Base-by-base conservation (phyloP, 1,140 invertebrate genomes). In the Drosophila ambigua region DNA sequence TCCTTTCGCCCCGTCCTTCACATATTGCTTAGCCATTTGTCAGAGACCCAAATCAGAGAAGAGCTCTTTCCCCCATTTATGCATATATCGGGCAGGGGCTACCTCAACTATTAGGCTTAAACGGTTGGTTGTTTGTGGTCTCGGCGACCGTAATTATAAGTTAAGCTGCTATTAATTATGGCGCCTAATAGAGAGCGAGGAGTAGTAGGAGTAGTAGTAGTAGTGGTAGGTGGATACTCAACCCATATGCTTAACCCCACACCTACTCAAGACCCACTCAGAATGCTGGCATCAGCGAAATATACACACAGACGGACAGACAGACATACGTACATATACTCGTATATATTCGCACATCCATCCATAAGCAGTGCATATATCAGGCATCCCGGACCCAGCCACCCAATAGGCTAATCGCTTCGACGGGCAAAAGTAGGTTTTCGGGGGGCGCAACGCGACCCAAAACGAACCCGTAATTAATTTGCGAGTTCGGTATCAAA, bases 151-250 rank as follows among this genome's bases (percentile, higher is more conserved):
- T 85, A 85, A 85, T 85, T 85, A 85, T 85, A 85, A 85, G 82
- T 87, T 85, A 85, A 85, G 82, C 82, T 81, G 82, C 82, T 85
- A 85, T 85, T 85, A 85, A 85, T 85, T 85, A 85, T 82, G 82
- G 82, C 74, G 78, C 75, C 75, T 71, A 82, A 75, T 78, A 73
- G 62, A 68, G 50, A 48, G 13, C 26, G 58, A 16, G 16, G 67
- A 24, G 23, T 2, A 2, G 23, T 23, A 23, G 23, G 2, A 28
- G 26, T 8, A 39, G 35, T 39, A 39, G 9, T 39, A 28, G 26
- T 8, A 39, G 35, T 39, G 13, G 9, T 39, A 13, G 35, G 60
- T 23, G 41, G 44, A 28, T 13, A 28, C 15, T 44, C 35, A 13
- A n/a, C 65, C 49, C 82, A 79, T 63, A 69, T 72, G 74, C 83